A percentile compares a stretch with the other conserved stretches of the same genome.
These are phyloP conservation scores for Ganaspis sp. DNA, from an alignment of 1,140 invertebrate genomes.

Conservation along the genomic window DNA sequence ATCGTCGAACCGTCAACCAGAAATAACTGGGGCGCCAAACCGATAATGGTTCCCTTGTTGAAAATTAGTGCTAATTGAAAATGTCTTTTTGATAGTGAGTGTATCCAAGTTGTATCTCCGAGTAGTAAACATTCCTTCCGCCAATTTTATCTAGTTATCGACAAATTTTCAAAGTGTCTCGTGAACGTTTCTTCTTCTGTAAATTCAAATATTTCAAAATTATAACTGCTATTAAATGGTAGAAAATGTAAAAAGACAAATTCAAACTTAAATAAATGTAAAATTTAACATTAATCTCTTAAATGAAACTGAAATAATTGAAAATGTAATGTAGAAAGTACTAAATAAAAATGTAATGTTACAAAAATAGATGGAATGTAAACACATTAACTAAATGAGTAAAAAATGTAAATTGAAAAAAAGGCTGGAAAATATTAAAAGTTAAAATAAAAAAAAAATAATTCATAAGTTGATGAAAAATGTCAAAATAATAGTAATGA, in stretches of 20 bases:
- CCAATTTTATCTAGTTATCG: background rate
- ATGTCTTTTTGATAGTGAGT: background rate
- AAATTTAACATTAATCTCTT: background rate
- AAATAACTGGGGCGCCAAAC: constrained; percentile 56
- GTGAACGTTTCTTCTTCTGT: no score
- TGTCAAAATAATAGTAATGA: no score
- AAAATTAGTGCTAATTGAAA: constrained; percentile 28
- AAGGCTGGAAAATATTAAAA: no score
- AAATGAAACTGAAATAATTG: no score
- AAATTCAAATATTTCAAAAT: no score
- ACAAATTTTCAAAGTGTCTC: background rate
- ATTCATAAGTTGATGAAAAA: no score
- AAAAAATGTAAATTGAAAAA: no score
- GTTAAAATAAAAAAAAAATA: no score
- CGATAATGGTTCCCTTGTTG: constrained; percentile 23
- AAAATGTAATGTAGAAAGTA: no score
- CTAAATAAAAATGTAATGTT: no score
- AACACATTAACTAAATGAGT: no score
- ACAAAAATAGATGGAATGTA: no score
- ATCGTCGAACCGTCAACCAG: constrained; percentile 51
- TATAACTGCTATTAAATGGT: background rate
- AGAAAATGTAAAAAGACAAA: background rate
- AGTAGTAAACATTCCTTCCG: background rate
- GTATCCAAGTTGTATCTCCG: background rate
- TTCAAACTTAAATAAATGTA: background rate